Percentiles rank a stretch among this genome's conserved stretches.
These are phyloP conservation scores for Thalassophryne amazonica DNA, from an alignment of 2,797 vertebrate genomes.

Conservation along the genomic window DNA sequence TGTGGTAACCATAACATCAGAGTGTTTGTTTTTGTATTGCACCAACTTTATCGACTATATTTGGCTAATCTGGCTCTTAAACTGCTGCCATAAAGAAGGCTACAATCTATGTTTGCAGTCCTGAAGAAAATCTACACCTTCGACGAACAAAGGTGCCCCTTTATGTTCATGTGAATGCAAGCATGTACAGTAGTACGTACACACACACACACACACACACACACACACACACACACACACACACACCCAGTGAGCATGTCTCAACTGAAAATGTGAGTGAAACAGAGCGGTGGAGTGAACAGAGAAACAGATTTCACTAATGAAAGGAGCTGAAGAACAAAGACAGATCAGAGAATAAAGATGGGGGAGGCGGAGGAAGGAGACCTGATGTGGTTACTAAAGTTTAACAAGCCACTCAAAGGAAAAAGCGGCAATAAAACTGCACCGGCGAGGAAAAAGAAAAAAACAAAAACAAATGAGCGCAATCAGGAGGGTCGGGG, in stretches of 20 bases:
- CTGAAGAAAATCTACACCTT: too few relatives aligned
- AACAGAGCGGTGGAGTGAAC: constrained; percentile 20
- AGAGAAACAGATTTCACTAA: constrained; percentile 34
- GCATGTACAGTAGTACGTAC: neutral
- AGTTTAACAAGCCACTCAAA: constrained; percentile 60
- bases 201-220: too few relatives aligned
- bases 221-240: too few relatives aligned
- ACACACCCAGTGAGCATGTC: too few relatives aligned
- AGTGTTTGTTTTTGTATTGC: constrained; percentile 42
- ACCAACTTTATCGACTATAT: constrained; percentile 38
- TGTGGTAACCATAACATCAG: constrained; percentile 27
- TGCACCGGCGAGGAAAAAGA: constrained; percentile 39
- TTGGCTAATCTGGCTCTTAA: constrained; percentile 34
- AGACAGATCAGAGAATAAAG: constrained; percentile 41
- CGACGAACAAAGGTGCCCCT: too few relatives aligned
- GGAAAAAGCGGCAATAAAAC: constrained; percentile 29
- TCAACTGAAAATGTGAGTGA: constrained; percentile 3
- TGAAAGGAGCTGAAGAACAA: constrained; percentile 46
- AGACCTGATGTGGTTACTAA: constrained; percentile 46
- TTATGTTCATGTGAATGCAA: too few relatives aligned
- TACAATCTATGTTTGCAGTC: constrained; percentile 33
- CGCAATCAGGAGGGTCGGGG: constrained; percentile 48
- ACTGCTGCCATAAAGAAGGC: constrained; percentile 36
- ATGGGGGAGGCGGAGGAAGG: constrained; percentile 26
- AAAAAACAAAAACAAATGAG: too few relatives aligned